These are phyloP conservation scores for Cheumatopsyche charites DNA, from an alignment of 1,140 invertebrate genomes.

Conservation along the genomic window DNA sequence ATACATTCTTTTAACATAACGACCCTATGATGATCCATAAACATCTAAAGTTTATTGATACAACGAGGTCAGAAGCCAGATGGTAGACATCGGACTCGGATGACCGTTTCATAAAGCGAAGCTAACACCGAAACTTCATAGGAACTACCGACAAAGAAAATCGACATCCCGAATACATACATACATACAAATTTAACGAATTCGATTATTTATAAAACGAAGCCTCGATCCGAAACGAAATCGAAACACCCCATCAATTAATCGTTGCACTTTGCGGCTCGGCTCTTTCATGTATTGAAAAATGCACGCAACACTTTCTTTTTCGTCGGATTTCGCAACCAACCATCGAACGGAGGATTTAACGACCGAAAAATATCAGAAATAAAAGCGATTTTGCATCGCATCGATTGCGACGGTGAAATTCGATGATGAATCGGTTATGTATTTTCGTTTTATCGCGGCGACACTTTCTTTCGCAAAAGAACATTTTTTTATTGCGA, in stretches of 20 bases:
- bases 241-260: conserved; percentile 14
- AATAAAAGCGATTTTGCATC: too few relatives aligned
- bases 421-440: conserved; percentile 14
- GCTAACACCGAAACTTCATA: not conserved
- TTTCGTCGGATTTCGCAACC: too few relatives aligned
- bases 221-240: conserved; percentile 6
- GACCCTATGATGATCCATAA: conserved; percentile 36
- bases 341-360: too few relatives aligned
- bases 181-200: not conserved
- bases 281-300: too few relatives aligned
- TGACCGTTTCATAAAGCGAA: conserved; percentile 6
- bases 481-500: not conserved
- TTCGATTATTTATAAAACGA: not conserved
- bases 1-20: conserved; percentile 19
- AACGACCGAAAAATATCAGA: too few relatives aligned
- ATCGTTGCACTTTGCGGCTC: conserved; percentile 12
- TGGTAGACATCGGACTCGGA: conserved; percentile 22
- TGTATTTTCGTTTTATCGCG: not conserved
- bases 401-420: conserved; percentile 6
- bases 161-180: not conserved
- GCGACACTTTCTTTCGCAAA: conserved; percentile 18
- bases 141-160: not conserved
- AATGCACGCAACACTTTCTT: too few relatives aligned
- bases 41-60: conserved; percentile 42
- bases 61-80: conserved; percentile 37